phyloP scores from a whole-genome alignment of 2,113 vertebrate genomes.

The Perognathus longimembris region DNA sequence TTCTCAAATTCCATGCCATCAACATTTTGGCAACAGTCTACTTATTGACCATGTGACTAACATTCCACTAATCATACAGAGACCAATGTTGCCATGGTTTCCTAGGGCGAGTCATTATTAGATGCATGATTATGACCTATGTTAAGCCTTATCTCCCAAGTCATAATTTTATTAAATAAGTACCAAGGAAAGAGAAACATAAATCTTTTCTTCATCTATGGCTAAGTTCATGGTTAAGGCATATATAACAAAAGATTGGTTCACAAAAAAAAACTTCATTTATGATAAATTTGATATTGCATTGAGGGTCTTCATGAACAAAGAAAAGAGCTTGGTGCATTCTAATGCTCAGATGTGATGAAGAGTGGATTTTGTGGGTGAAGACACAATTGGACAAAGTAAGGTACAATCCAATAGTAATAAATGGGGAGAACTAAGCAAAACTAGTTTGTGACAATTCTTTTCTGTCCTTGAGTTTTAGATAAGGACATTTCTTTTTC shows the following conservation, averaged over 20 bases:
- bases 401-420: too few species aligned
- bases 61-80: background rate
- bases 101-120: background rate
- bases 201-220: background rate
- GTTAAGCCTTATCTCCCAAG: background rate
- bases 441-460: background rate
- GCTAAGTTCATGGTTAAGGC: background rate
- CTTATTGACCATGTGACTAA: background rate
- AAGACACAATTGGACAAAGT: background rate
- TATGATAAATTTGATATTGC: background rate
- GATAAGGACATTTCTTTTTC: background rate
- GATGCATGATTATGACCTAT: background rate
- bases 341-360: background rate
- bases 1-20: background rate
- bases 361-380: background rate
- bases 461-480: background rate
- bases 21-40: background rate
- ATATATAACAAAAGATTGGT: background rate
- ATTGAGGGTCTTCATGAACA: background rate
- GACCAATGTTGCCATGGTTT: background rate
- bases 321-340: background rate
- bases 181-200: background rate
- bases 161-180: slow-evolving; percentile 33
- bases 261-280: background rate
- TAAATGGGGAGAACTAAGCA: background rate